These are phyloP conservation scores for Loriculus beryllinus DNA, from an alignment of 2,797 vertebrate genomes.

Conservation along the genomic window DNA sequence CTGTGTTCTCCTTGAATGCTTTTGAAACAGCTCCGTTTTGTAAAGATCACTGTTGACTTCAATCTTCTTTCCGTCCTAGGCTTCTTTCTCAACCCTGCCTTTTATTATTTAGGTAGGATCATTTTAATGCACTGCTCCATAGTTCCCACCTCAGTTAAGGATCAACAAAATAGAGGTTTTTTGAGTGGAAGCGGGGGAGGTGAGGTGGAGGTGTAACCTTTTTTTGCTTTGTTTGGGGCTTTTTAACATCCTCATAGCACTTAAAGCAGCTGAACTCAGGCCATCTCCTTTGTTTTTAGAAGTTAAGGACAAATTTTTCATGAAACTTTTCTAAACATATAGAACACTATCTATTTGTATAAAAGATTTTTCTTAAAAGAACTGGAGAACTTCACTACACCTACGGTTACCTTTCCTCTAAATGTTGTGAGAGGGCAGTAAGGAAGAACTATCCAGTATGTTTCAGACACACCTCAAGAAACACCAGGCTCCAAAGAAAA, in stretches of 20 bases:
- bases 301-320: background rate
- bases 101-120: background rate
- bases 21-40: background rate
- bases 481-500: background rate
- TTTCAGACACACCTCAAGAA: background rate
- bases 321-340: background rate
- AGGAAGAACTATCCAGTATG: background rate
- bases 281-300: background rate
- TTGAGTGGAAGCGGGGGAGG: background rate
- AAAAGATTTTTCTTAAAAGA: background rate
- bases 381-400: background rate
- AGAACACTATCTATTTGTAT: background rate
- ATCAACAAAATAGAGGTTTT: fast-evolving
- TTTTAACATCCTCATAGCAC: background rate
- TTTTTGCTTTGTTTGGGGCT: background rate
- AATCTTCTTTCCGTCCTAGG: background rate
- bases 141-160: background rate
- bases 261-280: background rate
- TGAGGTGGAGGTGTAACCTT: background rate
- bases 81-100: background rate
- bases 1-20: background rate
- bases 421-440: background rate
- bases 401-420: background rate
- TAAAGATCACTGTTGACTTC: background rate
- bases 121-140: background rate